Base-by-base conservation (phyloP, 2,888 invertebrate species). In the Melanostoma mellinum region DNA sequence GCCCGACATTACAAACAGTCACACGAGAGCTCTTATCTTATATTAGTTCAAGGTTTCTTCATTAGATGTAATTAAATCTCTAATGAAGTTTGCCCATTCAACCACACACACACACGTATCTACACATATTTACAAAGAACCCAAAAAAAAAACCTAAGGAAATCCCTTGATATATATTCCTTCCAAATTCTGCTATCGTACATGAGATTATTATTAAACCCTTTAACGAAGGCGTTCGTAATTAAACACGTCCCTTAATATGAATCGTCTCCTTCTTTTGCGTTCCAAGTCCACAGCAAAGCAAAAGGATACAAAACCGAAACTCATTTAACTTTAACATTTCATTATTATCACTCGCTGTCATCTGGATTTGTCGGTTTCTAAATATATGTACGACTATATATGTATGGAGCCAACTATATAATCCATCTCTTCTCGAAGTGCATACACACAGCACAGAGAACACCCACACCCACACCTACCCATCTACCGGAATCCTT, bases 251-350 rank as follows among this genome's bases (percentile, higher is more conserved):
- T 72, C 58, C 44, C 42, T 20, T 20, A 1, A 50, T 4, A 5
- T 36, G 36, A 9, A 52, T 33, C 30, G 32, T 4, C 48, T 38
- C 20, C 20, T 20, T 20, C 20, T 20, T 20, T 20, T 20, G 20
- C 20, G 20, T 20, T 1, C 20, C 0, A 20, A 1, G 0, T 20
- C 20, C 8, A 8, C 1, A n/a, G 20, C 3, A 30, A 32, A 33
- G 32, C 1, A 5, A 3, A 53, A 10, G 10, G 6, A 6, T 6
- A 36, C 46, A 40, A 6, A 36, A 52, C 52, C 42, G n/a, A 55
- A 78, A 74, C 58, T 68, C 68, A 78, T 82, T 77, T 69, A 82
- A 82, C 73, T 73, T 56, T 77, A 69, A 77, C 68, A 82, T 82
- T 74, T 78, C 52, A 77, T 74, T 82, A 82, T 78, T 73, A 82